phyloP scores from a whole-genome alignment of 2,797 vertebrate genomes.

The Epinephelus awoara region DNA sequence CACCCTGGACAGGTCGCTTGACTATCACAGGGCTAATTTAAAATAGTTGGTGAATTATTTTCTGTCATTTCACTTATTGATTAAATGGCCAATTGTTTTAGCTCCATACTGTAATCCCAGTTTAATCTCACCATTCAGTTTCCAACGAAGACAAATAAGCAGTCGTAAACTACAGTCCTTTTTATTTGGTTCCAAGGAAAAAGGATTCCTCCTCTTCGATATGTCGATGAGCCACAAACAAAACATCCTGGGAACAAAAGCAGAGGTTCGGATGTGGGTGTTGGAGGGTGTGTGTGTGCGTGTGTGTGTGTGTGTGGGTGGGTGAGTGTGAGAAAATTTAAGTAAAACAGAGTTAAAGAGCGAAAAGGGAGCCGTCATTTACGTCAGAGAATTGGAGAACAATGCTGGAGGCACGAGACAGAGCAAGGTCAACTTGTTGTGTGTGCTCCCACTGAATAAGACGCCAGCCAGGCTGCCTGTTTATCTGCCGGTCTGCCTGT shows the following conservation, averaged over 20 bases:
- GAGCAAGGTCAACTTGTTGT: slow-evolving; percentile 76
- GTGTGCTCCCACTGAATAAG: slow-evolving; percentile 48
- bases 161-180: not conserved
- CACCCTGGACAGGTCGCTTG: too few species aligned
- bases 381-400: slow-evolving; percentile 78
- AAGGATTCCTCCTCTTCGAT: slow-evolving; percentile 23
- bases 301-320: not conserved
- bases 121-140: not conserved
- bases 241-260: slow-evolving; percentile 76
- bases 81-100: not conserved
- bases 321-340: slow-evolving; percentile 59
- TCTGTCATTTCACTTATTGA: not conserved
- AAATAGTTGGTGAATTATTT: not conserved
- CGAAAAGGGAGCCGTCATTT: slow-evolving; percentile 72
- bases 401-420: slow-evolving; percentile 75
- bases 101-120: not conserved
- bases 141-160: not conserved
- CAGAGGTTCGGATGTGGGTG: slow-evolving; percentile 61
- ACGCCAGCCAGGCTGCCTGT: slow-evolving; percentile 31
- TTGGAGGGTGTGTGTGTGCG: slow-evolving; percentile 16
- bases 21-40: too few species aligned
- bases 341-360: slow-evolving; percentile 70
- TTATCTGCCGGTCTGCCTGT: slow-evolving; percentile 16
- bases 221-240: slow-evolving; percentile 40
- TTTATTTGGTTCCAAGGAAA: slow-evolving; percentile 15